These are phyloP conservation scores for Caenorhabditis wallacei DNA, from an alignment of 2,888 invertebrate genomes.

Conservation along the genomic window DNA sequence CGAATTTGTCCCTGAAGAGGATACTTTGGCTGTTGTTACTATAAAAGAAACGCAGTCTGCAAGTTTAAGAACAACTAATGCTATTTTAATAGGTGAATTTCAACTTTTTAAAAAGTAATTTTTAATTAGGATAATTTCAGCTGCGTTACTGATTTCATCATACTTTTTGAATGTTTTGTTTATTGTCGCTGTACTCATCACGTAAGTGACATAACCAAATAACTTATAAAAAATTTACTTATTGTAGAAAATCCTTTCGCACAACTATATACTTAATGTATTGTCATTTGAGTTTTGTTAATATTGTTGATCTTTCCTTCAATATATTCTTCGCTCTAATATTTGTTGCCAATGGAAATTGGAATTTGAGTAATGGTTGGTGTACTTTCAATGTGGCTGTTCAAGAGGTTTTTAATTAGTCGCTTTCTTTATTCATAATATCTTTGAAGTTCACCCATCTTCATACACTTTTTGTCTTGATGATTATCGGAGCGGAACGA, in stretches of 20 bases:
- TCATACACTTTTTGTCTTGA: slow-evolving; percentile 76
- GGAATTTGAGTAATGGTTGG: slow-evolving; percentile 75
- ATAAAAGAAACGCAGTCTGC: slow-evolving; percentile 74
- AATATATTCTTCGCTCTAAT: slow-evolving; percentile 76
- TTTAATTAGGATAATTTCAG: slow-evolving; percentile 60
- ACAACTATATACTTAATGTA: slow-evolving; percentile 65
- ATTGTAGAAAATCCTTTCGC: slow-evolving; percentile 53
- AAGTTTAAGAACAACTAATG: slow-evolving; percentile 71
- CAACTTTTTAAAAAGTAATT: neutral
- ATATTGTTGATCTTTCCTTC: slow-evolving; percentile 68
- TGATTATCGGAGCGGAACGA: slow-evolving; percentile 79
- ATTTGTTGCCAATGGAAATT: slow-evolving; percentile 77
- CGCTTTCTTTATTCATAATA: neutral
- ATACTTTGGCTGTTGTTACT: slow-evolving; percentile 77
- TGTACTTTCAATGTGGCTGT: slow-evolving; percentile 79
- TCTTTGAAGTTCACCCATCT: slow-evolving; percentile 76
- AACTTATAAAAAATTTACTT: neutral
- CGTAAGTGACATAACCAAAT: slow-evolving; percentile 66
- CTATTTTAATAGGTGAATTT: slow-evolving; percentile 66
- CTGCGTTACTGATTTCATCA: slow-evolving; percentile 73
- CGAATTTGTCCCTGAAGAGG: slow-evolving; percentile 76
- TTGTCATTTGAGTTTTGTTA: slow-evolving; percentile 64
- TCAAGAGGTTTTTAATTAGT: slow-evolving; percentile 74
- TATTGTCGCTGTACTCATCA: slow-evolving; percentile 74
- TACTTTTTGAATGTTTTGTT: slow-evolving; percentile 76